A percentile compares a stretch with the other conserved stretches of the same genome.
These are phyloP conservation scores for Ceryle rudis DNA, from an alignment of 2,797 vertebrate genomes.

Conservation along the genomic window DNA sequence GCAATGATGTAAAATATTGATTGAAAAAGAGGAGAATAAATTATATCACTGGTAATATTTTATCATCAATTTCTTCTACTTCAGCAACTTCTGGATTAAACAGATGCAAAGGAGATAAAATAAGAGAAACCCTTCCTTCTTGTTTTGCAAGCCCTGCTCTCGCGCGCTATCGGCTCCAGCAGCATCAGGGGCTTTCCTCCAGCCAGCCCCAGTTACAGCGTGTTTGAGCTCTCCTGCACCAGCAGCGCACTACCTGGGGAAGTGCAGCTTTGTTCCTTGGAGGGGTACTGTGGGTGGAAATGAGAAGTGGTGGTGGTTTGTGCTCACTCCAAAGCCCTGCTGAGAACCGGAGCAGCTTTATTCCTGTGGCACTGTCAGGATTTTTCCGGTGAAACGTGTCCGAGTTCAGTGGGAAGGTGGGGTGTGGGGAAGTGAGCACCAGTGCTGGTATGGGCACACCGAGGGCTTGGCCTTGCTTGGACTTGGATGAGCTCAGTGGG, in stretches of 20 bases:
- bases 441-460: fast-evolving
- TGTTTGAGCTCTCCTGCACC: fast-evolving
- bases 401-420: fast-evolving
- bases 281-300: neutral
- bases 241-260: neutral
- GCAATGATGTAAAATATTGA: neutral
- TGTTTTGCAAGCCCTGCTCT: fast-evolving
- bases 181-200: neutral
- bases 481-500: fast-evolving
- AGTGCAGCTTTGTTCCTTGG: neutral
- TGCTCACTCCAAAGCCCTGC: neutral
- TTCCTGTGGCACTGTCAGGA: fast-evolving
- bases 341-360: neutral
- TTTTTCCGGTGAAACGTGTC: neutral
- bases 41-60: neutral
- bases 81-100: neutral
- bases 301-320: neutral
- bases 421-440: fast-evolving
- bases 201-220: neutral
- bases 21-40: neutral
- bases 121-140: neutral
- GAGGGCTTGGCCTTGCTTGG: neutral
- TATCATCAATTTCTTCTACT: neutral
- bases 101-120: neutral
- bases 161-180: fast-evolving